Percentiles rank a stretch among this genome's conserved stretches.
Conservation (phyloP, 2,797 vertebrate genomes). For the Rallus crepitans region DNA sequence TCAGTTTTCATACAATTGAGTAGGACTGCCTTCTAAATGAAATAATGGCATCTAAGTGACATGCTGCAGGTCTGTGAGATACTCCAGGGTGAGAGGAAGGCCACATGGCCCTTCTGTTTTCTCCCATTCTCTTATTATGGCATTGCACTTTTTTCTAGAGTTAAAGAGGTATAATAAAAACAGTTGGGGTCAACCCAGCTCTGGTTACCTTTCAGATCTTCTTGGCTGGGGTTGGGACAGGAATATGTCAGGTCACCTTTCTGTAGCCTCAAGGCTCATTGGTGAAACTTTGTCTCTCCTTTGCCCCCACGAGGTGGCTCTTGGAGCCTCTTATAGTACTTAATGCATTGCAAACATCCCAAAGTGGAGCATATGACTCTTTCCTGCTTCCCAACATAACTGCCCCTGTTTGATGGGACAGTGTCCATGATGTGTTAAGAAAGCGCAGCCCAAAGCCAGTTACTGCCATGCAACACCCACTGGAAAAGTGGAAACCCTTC, state of each 20-base stretch:
- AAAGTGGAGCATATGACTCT: background rate
- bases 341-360: background rate
- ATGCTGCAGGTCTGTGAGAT: background rate
- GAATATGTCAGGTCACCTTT: background rate
- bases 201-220: background rate
- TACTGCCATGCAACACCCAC: background rate
- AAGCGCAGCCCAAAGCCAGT: background rate
- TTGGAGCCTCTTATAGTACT: background rate
- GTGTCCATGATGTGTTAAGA: background rate
- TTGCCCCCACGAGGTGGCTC: background rate
- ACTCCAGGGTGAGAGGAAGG: background rate
- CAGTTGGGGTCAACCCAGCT: background rate
- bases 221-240: background rate
- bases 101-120: background rate
- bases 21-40: background rate
- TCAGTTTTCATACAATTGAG: background rate
- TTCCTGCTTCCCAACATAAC: background rate
- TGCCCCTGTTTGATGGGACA: fast-evolving
- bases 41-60: background rate
- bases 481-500: background rate
- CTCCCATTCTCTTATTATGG: background rate
- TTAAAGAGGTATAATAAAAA: background rate
- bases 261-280: background rate
- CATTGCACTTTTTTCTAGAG: background rate
- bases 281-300: background rate